Base-by-base conservation (phyloP, 2,113 vertebrate genomes). In the Sinocyclocheilus rhinocerous region DNA sequence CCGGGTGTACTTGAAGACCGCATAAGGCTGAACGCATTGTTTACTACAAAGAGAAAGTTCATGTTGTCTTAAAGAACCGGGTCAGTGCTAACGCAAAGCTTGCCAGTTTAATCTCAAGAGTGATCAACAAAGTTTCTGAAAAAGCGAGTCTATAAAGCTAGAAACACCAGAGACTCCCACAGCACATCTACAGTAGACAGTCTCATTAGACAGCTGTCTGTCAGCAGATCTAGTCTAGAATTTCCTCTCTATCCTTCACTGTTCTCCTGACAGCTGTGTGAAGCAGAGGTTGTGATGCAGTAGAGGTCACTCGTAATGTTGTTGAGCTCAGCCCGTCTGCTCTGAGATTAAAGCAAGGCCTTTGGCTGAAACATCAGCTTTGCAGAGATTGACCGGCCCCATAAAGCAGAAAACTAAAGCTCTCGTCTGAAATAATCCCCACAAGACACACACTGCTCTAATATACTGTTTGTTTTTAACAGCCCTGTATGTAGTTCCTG, bases 341-440 rank as follows among this genome's bases (percentile, higher is more conserved):
- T 50, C 16, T 15, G 63, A 82, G 81, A 82, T 82, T 70, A 82
- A 82, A 52, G 45, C 81, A 55, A 69, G 61, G 39, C 79, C 2
- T 0, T n/a, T 67, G 79, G 61, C 61, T 67, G 78, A 81, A 81
- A 65, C 75, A 65, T 76, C 83, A 85, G 83, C 36, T 85, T 85
- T 85, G 65, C 84, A 65, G 75, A 85, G 76, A 79, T 85, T 85
- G 61, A 79, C 59, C 24, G 0, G 45, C 72, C 33, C 73, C 76
- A 52, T 70, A 82, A 82, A 52, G 18, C 26, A 26, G 45, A 36
- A 70, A 52, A 45, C 63, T 82, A 70, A 70, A 82, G 7, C 79
- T 45, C 61, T 45, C 12, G 33, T 67, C 36, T 70, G 24, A 52
- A 69, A 69, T 81, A 81, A 82, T 82, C 81, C 81, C 75, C 63